phyloP scores from a whole-genome alignment of 1,140 invertebrate species.

The Heliconius eleuchia region DNA sequence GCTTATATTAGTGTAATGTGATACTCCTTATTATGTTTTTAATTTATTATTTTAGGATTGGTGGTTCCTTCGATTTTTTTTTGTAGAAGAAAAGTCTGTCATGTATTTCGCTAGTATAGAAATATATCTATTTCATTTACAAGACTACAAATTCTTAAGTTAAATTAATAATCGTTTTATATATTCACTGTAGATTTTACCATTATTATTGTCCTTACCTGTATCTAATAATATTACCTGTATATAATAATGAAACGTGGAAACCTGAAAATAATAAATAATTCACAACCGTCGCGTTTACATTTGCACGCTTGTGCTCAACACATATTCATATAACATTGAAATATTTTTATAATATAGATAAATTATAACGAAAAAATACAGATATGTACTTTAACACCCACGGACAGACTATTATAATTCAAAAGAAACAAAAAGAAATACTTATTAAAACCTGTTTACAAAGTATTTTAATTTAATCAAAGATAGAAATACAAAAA shows the following conservation, averaged over 20 bases:
- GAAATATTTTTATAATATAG: too few species aligned
- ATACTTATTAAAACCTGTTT: neutral
- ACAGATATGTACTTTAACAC: too few species aligned
- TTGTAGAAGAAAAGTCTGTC: neutral
- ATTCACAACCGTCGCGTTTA: too few species aligned
- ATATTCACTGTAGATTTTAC: neutral
- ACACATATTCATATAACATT: too few species aligned
- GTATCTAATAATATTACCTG: too few species aligned
- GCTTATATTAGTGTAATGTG: conserved; percentile 51
- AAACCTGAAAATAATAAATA: too few species aligned
- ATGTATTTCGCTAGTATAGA: neutral
- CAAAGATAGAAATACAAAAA: too few species aligned
- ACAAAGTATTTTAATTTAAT: neutral
- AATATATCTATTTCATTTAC: neutral
- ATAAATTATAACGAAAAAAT: too few species aligned
- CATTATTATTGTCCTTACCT: neutral
- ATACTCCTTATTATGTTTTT: conserved; percentile 37
- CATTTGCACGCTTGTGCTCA: too few species aligned
- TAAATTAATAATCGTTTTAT: neutral
- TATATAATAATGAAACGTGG: too few species aligned
- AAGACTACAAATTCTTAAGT: neutral
- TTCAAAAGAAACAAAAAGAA: too few species aligned
- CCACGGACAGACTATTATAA: too few species aligned
- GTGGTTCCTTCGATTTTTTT: neutral
- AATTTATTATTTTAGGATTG: neutral